A percentile compares a stretch with the other conserved stretches of the same genome.
Conservation (phyloP, 2,797 vertebrate genomes). For the Gymnothorax reevesii region DNA sequence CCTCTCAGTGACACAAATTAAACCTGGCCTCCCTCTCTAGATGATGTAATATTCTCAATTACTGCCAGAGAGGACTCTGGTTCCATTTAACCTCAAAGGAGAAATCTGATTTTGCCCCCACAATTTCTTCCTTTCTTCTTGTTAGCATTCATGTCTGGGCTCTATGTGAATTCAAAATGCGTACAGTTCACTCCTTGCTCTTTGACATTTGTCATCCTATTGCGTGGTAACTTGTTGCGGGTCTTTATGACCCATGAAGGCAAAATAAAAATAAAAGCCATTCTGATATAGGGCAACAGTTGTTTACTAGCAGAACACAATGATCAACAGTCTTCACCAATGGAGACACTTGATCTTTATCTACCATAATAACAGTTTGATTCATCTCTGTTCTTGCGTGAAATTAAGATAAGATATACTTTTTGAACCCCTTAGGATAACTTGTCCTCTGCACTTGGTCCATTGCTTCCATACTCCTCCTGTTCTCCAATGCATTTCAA, state of each 20-base stretch:
- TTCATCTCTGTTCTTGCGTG: too few species aligned
- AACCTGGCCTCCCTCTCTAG: background rate
- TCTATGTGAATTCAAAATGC: slow-evolving; percentile 31
- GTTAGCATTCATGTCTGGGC: slow-evolving; percentile 43
- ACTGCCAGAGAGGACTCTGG: slow-evolving; percentile 52
- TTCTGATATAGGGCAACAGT: background rate
- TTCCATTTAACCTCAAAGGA: slow-evolving; percentile 45
- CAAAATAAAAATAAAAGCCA: background rate
- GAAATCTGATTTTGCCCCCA: slow-evolving; percentile 43
- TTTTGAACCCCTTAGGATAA: too few species aligned
- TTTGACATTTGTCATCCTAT: background rate
- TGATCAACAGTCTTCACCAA: background rate
- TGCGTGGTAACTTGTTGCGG: slow-evolving; percentile 16
- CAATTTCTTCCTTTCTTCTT: slow-evolving; percentile 50
- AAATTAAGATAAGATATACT: too few species aligned
- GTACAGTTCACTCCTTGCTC: slow-evolving; percentile 31
- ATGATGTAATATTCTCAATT: slow-evolving; percentile 57
- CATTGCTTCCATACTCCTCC: too few species aligned
- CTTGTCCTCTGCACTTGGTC: too few species aligned
- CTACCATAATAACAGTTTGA: too few species aligned
- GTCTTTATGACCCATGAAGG: slow-evolving; percentile 7
- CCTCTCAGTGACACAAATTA: slow-evolving; percentile 6
- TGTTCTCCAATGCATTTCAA: background rate
- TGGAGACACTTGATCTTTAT: background rate
- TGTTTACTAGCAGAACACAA: slow-evolving; percentile 15